phyloP scores from a whole-genome alignment of 2,797 vertebrate genomes.

The Epinephelus awoara region DNA sequence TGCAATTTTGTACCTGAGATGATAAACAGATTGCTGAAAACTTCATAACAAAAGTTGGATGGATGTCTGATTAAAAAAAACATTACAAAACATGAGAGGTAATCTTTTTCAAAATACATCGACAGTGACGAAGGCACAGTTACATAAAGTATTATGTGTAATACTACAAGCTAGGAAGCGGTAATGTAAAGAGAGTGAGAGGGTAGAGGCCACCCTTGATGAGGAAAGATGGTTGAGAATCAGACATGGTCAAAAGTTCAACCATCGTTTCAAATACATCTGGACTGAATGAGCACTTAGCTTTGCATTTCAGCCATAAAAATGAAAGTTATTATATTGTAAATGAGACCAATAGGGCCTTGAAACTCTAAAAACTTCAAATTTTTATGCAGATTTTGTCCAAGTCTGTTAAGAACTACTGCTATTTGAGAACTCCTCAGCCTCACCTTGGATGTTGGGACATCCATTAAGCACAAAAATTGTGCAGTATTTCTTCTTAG shows the following conservation, averaged over 20 bases:
- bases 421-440: not conserved
- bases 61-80: constrained; percentile 82
- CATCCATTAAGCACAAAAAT: not conserved
- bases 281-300: not conserved
- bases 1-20: constrained; percentile 87
- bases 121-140: constrained; percentile 55
- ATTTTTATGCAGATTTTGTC: constrained; percentile 4
- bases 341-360: constrained; percentile 16
- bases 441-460: constrained; percentile 10
- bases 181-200: constrained; percentile 4
- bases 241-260: constrained; percentile 35
- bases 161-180: constrained; percentile 42
- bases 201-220: constrained; percentile 17
- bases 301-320: not conserved
- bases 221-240: not conserved
- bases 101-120: constrained; percentile 70
- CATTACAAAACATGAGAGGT: constrained; percentile 76
- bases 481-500: not conserved
- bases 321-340: not conserved
- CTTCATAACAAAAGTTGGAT: constrained; percentile 85
- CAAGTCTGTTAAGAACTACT: not conserved
- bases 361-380: constrained; percentile 9
- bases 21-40: constrained; percentile 80
- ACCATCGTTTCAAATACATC: not conserved
- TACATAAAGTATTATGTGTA: constrained; percentile 41